phyloP scores from a whole-genome alignment of 2,888 invertebrate genomes.

The Troilus luridus region DNA sequence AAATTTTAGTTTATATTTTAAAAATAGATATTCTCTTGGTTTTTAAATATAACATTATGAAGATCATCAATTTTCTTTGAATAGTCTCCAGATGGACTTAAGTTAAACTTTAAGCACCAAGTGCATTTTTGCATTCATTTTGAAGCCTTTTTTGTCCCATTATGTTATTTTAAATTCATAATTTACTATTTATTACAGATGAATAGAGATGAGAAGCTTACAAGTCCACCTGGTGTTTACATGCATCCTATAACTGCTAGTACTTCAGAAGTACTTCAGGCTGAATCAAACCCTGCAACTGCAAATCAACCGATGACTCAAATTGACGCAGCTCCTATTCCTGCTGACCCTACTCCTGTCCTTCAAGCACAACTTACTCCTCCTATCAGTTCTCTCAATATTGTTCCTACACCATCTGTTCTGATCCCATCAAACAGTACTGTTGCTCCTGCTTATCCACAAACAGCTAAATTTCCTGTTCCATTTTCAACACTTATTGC shows the following conservation, averaged over 20 bases:
- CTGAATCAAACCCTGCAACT: background rate
- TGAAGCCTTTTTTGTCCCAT: background rate
- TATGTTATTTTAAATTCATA: background rate
- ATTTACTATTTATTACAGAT: background rate
- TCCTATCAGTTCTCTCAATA: background rate
- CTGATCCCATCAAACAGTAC: background rate
- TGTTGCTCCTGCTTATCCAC: background rate
- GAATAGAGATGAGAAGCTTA: background rate
- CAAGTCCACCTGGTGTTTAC: background rate
- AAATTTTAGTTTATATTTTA: too few relatives aligned
- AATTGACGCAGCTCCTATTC: slow-evolving; percentile 31
- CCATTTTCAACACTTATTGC: background rate
- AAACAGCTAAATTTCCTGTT: background rate
- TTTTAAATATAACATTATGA: too few relatives aligned
- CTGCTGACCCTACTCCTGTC: slow-evolving; percentile 26
- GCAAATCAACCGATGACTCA: background rate
- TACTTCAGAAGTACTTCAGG: background rate
- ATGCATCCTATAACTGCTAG: background rate
- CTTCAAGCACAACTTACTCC: slow-evolving; percentile 28
- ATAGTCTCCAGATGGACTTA: too few relatives aligned
- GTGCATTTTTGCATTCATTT: too few relatives aligned
- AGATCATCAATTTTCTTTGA: too few relatives aligned
- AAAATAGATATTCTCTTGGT: too few relatives aligned
- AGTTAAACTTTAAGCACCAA: too few relatives aligned
- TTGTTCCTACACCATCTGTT: background rate